Conservation (phyloP, 2,888 invertebrate species). For the Cancer borealis region DNA sequence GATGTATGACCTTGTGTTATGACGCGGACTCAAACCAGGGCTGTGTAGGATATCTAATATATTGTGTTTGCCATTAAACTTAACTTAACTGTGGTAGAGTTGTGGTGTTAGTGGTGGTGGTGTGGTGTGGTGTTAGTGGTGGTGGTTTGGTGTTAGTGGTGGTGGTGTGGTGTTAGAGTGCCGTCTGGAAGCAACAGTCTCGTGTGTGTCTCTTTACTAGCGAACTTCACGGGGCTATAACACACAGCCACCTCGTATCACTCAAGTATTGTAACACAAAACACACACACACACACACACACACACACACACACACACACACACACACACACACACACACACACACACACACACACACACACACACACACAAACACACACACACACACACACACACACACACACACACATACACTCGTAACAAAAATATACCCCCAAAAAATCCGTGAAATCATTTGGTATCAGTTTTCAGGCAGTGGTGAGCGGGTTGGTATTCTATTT, state of each 20-base stretch:
- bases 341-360: slow-evolving; percentile 32
- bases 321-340: slow-evolving; percentile 22
- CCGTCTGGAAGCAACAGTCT: no score
- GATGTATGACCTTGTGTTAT: neutral
- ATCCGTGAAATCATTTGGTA: neutral
- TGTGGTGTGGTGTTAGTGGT: no score
- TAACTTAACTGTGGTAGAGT: no score
- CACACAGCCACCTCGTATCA: no score
- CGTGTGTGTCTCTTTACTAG: no score
- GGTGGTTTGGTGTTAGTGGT: no score
- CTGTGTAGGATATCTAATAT: no score
- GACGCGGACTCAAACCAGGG: no score
- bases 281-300: slow-evolving; percentile 9
- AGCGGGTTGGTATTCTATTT: neutral
- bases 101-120: no score
- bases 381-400: slow-evolving; percentile 1
- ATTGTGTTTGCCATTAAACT: no score
- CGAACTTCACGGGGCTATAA: no score
- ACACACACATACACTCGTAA: neutral
- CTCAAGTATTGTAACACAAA: neutral
- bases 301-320: slow-evolving; percentile 12
- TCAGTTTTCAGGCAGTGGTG: neutral
- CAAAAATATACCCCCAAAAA: neutral
- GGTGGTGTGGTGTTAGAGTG: no score
- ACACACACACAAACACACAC: slow-evolving; percentile 27